Conservation (phyloP, 2,797 vertebrate genomes). For the Crotalus adamanteus region DNA sequence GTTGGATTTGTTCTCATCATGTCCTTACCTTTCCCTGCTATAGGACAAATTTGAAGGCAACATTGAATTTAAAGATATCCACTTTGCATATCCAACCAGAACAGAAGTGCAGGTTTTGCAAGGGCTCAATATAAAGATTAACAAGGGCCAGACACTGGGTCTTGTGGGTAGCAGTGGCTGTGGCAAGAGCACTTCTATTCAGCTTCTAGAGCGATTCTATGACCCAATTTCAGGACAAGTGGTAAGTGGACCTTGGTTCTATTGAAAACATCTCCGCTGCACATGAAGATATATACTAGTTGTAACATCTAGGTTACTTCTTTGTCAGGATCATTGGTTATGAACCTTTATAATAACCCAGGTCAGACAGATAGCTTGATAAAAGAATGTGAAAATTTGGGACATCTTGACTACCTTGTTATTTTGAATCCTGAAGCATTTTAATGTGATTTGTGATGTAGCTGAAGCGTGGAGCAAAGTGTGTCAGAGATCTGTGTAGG, state of each 20-base stretch:
- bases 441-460: not conserved
- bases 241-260: conserved; percentile 47
- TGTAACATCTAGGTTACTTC: not conserved
- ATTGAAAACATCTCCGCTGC: not conserved
- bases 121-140: conserved; percentile 71
- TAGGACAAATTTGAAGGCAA: conserved; percentile 69
- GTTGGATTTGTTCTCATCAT: conserved; percentile 13
- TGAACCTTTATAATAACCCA: not conserved
- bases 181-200: conserved; percentile 77
- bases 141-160: conserved; percentile 74
- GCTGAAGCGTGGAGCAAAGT: not conserved
- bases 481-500: not conserved
- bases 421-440: not conserved
- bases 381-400: not conserved
- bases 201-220: conserved; percentile 74
- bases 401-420: not conserved
- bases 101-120: conserved; percentile 71
- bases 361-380: not conserved
- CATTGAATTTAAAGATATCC: conserved; percentile 70
- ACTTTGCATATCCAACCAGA: conserved; percentile 74
- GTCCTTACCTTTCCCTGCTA: not conserved
- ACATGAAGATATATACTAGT: not conserved
- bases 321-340: not conserved
- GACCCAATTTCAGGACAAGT: conserved; percentile 68
- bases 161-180: conserved; percentile 77